phyloP scores from a whole-genome alignment of 1,140 invertebrate species.

The Hylaeus volcanicus region DNA sequence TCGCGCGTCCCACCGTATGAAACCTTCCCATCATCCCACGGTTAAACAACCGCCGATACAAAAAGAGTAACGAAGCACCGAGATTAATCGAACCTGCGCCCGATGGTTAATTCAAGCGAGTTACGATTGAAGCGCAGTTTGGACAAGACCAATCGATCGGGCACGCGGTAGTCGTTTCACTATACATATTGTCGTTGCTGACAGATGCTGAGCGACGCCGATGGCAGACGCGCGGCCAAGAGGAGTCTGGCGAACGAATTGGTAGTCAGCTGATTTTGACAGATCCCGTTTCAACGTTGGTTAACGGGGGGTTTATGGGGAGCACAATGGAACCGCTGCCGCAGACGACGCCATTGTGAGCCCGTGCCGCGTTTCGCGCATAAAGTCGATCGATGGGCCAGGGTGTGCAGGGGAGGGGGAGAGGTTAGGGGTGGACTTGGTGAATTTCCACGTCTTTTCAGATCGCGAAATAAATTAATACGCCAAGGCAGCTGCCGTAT shows the following conservation, averaged over 20 bases:
- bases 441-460: slow-evolving; percentile 51
- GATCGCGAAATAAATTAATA: slow-evolving; percentile 54
- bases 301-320: slow-evolving; percentile 1
- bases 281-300: slow-evolving; percentile 44
- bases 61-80: no score
- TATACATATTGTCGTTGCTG: slow-evolving; percentile 32
- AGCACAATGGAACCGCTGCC: slow-evolving; percentile 47
- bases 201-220: slow-evolving; percentile 51
- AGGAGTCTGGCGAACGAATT: slow-evolving; percentile 49
- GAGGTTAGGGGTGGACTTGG: slow-evolving; percentile 4
- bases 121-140: background rate
- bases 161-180: slow-evolving; percentile 20
- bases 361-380: slow-evolving; percentile 25
- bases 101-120: no score
- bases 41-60: no score
- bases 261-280: slow-evolving; percentile 67
- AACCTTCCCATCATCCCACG: no score
- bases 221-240: slow-evolving; percentile 10
- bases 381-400: slow-evolving; percentile 47
- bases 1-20: no score
- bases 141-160: slow-evolving; percentile 21
- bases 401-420: no score
- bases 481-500: slow-evolving; percentile 43
- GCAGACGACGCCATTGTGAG: slow-evolving; percentile 43
- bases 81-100: no score